Conservation (phyloP, 1,140 invertebrate genomes). For the Anadara kagoshimensis region DNA sequence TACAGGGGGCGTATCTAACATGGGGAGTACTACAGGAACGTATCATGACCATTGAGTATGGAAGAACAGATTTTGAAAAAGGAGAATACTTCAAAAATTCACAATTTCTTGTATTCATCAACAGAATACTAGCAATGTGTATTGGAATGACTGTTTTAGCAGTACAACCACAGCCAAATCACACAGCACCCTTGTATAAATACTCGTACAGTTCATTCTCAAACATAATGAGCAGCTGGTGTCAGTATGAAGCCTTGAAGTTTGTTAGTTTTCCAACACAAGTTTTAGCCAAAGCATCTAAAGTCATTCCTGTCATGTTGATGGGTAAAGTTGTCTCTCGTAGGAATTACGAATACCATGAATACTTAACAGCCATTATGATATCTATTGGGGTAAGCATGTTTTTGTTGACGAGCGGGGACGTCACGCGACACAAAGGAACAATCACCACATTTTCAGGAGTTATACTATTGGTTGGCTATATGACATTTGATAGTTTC, state of each 20-base stretch:
- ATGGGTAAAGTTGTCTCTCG: conserved; percentile 96
- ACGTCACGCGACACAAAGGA: conserved; percentile 77
- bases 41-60: conserved; percentile 82
- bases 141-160: conserved; percentile 81
- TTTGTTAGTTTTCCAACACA: conserved; percentile 99
- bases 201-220: conserved; percentile 97
- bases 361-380: conserved; percentile 92
- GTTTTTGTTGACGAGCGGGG: conserved; percentile 82
- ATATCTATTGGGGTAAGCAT: conserved; percentile 95
- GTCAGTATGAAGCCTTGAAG: conserved; percentile 99
- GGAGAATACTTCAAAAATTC: conserved; percentile 88
- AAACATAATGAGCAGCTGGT: conserved; percentile 99
- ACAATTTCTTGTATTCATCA: conserved; percentile 96
- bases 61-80: conserved; percentile 38
- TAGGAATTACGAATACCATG: conserved; percentile 92
- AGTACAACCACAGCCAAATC: conserved; percentile 79
- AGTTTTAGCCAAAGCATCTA: conserved; percentile 77
- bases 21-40: conserved; percentile 95
- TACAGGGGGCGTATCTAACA: conserved; percentile 92
- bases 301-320: conserved; percentile 94
- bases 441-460: conserved; percentile 89
- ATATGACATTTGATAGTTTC: conserved; percentile 97
- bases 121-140: conserved; percentile 89
- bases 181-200: conserved; percentile 92
- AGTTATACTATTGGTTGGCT: conserved; percentile 87